phyloP scores from a whole-genome alignment of 2,888 invertebrate species.

The Cataglyphis cursor region DNA sequence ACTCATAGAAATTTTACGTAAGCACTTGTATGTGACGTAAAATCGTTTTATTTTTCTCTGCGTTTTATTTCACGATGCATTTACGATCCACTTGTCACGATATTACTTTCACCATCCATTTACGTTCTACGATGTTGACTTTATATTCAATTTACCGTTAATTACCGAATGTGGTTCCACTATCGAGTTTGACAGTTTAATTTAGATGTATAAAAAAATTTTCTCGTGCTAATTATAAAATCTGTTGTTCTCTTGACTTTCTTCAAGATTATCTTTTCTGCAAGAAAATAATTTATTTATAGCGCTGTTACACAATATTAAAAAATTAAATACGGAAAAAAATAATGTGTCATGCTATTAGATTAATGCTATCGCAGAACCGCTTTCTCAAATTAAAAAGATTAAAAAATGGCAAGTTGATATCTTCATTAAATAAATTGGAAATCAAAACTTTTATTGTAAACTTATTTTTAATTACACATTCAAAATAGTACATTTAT shows the following conservation, averaged over 20 bases:
- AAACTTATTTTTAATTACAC: not conserved
- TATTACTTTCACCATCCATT: slow-evolving; percentile 12
- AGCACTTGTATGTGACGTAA: slow-evolving; percentile 14
- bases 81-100: slow-evolving; percentile 17
- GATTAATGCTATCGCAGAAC: slow-evolving; percentile 8
- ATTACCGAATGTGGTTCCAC: slow-evolving; percentile 26
- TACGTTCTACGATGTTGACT: not conserved
- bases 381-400: slow-evolving; percentile 4
- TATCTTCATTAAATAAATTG: slow-evolving; percentile 34
- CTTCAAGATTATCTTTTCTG: not conserved
- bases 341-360: not conserved
- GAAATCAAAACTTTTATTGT: not conserved
- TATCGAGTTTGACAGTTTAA: slow-evolving; percentile 18
- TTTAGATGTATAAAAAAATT: slow-evolving; percentile 34
- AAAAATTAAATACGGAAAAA: not conserved
- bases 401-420: slow-evolving; percentile 24
- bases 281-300: slow-evolving; percentile 15
- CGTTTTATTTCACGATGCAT: slow-evolving; percentile 22
- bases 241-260: slow-evolving; percentile 29
- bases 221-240: slow-evolving; percentile 35
- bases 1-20: slow-evolving; percentile 12
- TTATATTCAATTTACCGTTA: slow-evolving; percentile 28
- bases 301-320: not conserved
- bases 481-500: not conserved
- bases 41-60: slow-evolving; percentile 21